These are phyloP conservation scores for Chauna torquata DNA, from an alignment of 2,113 vertebrate species.

Conservation along the genomic window DNA sequence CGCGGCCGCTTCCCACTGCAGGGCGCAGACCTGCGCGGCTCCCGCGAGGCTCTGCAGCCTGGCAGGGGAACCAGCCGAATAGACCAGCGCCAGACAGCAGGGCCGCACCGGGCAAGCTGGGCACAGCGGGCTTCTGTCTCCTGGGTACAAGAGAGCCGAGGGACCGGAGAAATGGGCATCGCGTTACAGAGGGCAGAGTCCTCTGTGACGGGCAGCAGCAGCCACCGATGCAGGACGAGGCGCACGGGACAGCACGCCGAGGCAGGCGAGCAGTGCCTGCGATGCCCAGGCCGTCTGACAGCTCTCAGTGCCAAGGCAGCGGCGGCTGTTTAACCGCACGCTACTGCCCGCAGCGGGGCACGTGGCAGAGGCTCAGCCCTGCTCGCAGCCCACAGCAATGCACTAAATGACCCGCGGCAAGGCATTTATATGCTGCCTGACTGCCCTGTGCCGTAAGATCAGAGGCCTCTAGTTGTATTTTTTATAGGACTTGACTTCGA, in stretches of 20 bases:
- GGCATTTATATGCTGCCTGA: fast-evolving
- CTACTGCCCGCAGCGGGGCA: background rate
- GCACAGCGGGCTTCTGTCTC: background rate
- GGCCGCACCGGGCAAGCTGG: background rate
- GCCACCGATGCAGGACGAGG: background rate
- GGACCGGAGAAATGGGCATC: background rate
- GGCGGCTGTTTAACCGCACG: background rate
- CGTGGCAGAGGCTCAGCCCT: background rate
- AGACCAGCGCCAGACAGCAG: fast-evolving
- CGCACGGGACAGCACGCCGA: background rate
- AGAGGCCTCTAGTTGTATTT: background rate
- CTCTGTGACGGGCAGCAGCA: background rate
- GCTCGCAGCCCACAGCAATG: fast-evolving
- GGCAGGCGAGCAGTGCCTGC: background rate
- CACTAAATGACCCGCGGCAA: background rate
- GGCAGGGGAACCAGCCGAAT: background rate
- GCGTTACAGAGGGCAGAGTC: background rate
- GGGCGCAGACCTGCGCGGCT: background rate
- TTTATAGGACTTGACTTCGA: background rate
- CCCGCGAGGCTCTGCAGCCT: background rate
- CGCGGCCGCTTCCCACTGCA: fast-evolving
- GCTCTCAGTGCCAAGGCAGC: background rate
- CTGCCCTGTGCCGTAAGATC: background rate
- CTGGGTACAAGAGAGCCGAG: fast-evolving
- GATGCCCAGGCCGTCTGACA: fast-evolving